Conservation (phyloP, 2,113 vertebrate genomes). For the Caloenas nicobarica region DNA sequence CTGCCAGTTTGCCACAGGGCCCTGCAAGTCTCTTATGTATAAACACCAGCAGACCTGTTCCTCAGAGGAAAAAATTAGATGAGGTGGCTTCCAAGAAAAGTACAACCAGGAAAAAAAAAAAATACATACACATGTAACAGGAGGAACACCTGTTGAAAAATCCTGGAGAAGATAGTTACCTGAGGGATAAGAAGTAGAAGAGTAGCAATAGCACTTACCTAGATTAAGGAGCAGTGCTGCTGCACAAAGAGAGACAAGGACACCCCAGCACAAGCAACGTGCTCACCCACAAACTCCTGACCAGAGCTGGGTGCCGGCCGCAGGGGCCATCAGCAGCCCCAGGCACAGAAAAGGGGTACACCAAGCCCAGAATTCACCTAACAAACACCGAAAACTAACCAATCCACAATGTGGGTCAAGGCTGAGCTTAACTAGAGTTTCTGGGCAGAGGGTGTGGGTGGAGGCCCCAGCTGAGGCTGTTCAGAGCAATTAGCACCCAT, state of each 20-base stretch:
- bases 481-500: neutral
- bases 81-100: neutral
- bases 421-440: neutral
- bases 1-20: neutral
- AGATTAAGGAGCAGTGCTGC: neutral
- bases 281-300: neutral
- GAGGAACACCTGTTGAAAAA: neutral
- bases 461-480: neutral
- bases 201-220: neutral
- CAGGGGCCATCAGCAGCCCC: neutral
- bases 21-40: neutral
- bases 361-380: neutral
- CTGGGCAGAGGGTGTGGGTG: neutral
- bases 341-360: neutral
- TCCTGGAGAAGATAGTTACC: neutral
- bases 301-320: neutral
- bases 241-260: neutral
- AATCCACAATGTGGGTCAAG: fast-evolving
- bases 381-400: fast-evolving
- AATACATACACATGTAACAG: fast-evolving
- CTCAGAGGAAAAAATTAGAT: neutral
- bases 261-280: neutral
- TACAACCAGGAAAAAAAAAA: neutral
- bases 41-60: neutral
- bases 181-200: fast-evolving